Evolutionary conservation across 1,140 invertebrate genomes (phyloP), one percentile per base, ranked within the genome.

Genomic region (Caerostris extrusa): DNA sequence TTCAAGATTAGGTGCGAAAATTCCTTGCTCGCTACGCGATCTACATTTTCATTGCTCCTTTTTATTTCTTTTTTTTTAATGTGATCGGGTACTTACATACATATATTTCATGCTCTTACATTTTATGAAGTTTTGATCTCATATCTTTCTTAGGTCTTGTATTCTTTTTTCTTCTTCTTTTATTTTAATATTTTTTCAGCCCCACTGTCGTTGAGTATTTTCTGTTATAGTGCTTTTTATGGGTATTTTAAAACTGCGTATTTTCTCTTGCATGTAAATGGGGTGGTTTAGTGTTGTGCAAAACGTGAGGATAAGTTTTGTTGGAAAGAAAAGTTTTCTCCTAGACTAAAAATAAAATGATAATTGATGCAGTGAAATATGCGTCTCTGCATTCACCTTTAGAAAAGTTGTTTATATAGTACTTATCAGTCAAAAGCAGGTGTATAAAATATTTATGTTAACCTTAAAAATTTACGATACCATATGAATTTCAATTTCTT

Each of bases 201-300:
- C 19, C 5, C 19, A n/a, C 64, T n/a, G 64, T 69, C 64, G 5
- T n/a, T 69, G 17, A 19, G 17, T 69, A 69, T 69, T 69, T 69
- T 6, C 64, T 19, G 64, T 69, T n/a, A 69, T 6, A 69, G 64
- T 17, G 6, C 17, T n/a, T 69, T 69, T 69, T 69, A 69, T 19
- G 64, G 17, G 14, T 17, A 69, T 69, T 69, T 69, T 69, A n/a
- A 69, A 69, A 69, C 17, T 69, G 17, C 64, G n/a, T n/a, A 69
- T 69, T 69, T 69, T 14, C 64, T 69, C 64, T 69, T 69, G 17
- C 64, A 69, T 69, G 64, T 19, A 69, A 69, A 69, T 69, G n/a
- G 64, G 64, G 17, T 69, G 19, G 14, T 69, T 69, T 19, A 69
- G 64, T 69, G 64, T 17, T 69, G 17, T 17, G 10, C 19, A 14